phyloP scores from a whole-genome alignment of 2,888 invertebrate species.

The Tetheella fluctuosa region DNA sequence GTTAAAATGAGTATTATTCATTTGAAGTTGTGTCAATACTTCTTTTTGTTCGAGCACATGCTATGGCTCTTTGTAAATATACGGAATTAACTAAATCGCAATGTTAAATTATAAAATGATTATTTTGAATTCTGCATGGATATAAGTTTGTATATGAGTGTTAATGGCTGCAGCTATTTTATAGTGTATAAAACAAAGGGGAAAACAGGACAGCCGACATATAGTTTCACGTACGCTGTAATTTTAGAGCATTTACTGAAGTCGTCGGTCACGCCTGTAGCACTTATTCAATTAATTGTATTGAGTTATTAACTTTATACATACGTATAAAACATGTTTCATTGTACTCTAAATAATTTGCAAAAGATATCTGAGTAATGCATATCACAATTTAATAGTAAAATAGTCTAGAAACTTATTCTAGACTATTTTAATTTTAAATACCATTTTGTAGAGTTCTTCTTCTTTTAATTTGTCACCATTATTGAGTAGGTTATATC shows the following conservation, averaged over 20 bases:
- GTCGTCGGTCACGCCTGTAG: constrained; percentile 1
- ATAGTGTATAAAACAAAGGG: background rate
- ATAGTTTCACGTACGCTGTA: constrained; percentile 7
- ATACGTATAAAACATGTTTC: background rate
- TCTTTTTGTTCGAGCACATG: background rate
- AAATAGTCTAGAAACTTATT: too few relatives aligned
- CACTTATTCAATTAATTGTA: constrained; percentile 10
- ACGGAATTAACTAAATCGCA: background rate
- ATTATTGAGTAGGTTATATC: too few relatives aligned
- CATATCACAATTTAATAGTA: too few relatives aligned
- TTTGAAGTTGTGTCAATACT: background rate
- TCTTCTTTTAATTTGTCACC: too few relatives aligned
- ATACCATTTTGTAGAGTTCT: too few relatives aligned
- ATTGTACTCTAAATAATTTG: background rate
- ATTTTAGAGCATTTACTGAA: constrained; percentile 15
- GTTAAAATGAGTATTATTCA: constrained; percentile 8
- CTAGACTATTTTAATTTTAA: too few relatives aligned
- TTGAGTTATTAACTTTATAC: background rate
- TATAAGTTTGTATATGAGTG: background rate
- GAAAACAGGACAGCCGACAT: background rate
- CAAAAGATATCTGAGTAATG: background rate
- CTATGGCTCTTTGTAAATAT: too few relatives aligned
- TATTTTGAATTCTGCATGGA: too few relatives aligned
- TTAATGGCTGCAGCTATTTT: background rate
- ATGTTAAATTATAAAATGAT: too few relatives aligned